A percentile compares a stretch with the other conserved stretches of the same genome.
Evolutionary conservation across 30 jellyfish, hydroid and myxozoan genomes (phyloP).

Genomic region (Aurelia aurita complex sp. Pacific): DNA sequence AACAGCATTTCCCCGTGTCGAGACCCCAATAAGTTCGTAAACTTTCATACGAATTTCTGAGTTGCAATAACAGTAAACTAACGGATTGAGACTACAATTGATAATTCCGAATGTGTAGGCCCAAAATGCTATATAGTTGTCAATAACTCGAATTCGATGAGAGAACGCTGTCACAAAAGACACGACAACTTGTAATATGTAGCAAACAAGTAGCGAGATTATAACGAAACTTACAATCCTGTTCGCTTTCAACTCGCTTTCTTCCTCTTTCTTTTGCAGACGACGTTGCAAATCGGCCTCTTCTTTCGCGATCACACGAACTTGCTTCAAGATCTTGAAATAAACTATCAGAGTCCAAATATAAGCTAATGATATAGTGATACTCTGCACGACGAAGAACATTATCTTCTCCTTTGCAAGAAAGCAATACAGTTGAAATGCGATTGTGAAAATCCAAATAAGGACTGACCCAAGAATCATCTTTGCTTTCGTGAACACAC

Average conservation of each 20-base stretch:
- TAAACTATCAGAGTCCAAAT: constrained; percentile 68
- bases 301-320: constrained; percentile 33
- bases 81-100: constrained; percentile 69
- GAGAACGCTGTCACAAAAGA: constrained; percentile 25
- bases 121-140: constrained; percentile 71
- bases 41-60: constrained; percentile 57
- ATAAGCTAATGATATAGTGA: constrained; percentile 49
- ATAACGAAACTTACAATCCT: constrained; percentile 55
- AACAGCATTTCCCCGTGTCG: neutral
- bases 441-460: constrained; percentile 53
- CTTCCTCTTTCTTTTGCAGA: constrained; percentile 42
- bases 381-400: constrained; percentile 58
- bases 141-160: constrained; percentile 20
- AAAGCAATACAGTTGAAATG: constrained; percentile 26
- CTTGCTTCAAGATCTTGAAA: constrained; percentile 55
- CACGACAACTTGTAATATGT: constrained; percentile 54
- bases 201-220: constrained; percentile 58
- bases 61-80: constrained; percentile 77
- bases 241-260: constrained; percentile 62
- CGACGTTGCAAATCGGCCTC: constrained; percentile 47
- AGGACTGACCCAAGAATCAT: constrained; percentile 27
- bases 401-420: constrained; percentile 16
- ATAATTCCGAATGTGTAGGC: constrained; percentile 72
- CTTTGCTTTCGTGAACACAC: constrained; percentile 30
- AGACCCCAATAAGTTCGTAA: constrained; percentile 8